These are phyloP conservation scores for Entomobrya multifasciata DNA, from an alignment of 2,888 invertebrate genomes.

Conservation along the genomic window DNA sequence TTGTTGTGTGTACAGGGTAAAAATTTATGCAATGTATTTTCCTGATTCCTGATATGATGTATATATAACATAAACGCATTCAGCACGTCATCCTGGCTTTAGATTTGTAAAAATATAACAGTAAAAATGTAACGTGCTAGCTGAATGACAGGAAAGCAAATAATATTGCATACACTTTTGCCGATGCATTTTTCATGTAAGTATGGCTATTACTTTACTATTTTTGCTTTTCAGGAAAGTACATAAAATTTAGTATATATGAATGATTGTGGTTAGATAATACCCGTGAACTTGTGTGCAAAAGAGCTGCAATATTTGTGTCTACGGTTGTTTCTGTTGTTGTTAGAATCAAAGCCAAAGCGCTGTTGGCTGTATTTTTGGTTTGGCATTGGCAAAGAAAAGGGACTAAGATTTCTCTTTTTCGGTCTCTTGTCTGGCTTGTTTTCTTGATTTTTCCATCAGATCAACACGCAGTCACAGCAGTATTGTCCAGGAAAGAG, in stretches of 20 bases:
- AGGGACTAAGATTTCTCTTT: constrained; percentile 30
- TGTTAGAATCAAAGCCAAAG: neutral
- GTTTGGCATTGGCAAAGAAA: constrained; percentile 59
- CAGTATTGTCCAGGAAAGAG: neutral
- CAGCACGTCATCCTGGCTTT: too few relatives aligned
- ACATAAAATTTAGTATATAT: too few relatives aligned
- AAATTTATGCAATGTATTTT: too few relatives aligned
- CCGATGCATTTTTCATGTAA: too few relatives aligned
- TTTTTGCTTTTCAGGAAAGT: neutral
- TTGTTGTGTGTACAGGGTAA: constrained; percentile 44
- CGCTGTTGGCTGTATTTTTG: neutral
- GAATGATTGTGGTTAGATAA: too few relatives aligned
- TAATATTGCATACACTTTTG: neutral
- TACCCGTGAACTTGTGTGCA: neutral
- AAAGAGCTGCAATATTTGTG: neutral
- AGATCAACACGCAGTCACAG: neutral
- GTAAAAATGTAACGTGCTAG: too few relatives aligned
- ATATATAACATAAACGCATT: too few relatives aligned
- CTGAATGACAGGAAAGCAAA: neutral
- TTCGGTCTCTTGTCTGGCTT: neutral
- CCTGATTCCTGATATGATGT: neutral
- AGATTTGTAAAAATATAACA: too few relatives aligned
- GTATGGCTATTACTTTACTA: neutral
- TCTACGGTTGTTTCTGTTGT: neutral
- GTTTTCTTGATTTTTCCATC: neutral